Evolutionary conservation across 2,888 invertebrate species (phyloP).

Genomic region (Leptodirus hochenwartii): DNA sequence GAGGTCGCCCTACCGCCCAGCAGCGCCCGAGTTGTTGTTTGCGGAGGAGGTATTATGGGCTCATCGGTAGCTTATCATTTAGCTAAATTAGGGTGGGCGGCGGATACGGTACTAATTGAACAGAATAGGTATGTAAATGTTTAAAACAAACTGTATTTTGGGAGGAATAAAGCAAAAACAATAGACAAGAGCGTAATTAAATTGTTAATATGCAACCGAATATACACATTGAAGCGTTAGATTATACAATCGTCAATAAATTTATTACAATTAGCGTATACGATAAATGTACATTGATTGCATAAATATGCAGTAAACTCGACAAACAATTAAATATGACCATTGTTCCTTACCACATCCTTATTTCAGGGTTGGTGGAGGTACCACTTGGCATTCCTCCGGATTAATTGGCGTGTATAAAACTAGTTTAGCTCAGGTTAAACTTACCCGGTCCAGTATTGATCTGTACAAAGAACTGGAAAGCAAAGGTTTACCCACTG

Average conservation of each 20-base stretch:
- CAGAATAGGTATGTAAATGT: constrained; percentile 74
- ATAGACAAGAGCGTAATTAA: too few species aligned
- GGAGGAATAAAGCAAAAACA: constrained; percentile 2
- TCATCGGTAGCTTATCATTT: constrained; percentile 84
- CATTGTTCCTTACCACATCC: too few species aligned
- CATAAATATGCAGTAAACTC: too few species aligned
- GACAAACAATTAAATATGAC: too few species aligned
- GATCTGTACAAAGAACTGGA: constrained; percentile 56
- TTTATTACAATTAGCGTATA: too few species aligned
- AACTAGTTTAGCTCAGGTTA: constrained; percentile 62
- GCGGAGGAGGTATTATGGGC: constrained; percentile 86
- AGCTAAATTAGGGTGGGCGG: constrained; percentile 64
- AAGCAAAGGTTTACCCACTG: constrained; percentile 50
- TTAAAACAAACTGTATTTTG: constrained; percentile 12
- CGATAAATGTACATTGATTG: too few species aligned
- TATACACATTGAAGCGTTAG: too few species aligned
- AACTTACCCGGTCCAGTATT: constrained; percentile 64
- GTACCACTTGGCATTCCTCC: constrained; percentile 64
- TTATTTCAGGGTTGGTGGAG: constrained; percentile 48
- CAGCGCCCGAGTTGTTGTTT: constrained; percentile 60
- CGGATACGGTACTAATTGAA: constrained; percentile 66
- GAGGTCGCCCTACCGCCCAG: constrained; percentile 31
- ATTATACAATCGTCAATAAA: too few species aligned
- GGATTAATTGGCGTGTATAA: constrained; percentile 77
- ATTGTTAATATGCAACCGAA: too few species aligned